Evolutionary conservation across 2,888 invertebrate genomes (phyloP).

Genomic region (Heliconius charithonia): DNA sequence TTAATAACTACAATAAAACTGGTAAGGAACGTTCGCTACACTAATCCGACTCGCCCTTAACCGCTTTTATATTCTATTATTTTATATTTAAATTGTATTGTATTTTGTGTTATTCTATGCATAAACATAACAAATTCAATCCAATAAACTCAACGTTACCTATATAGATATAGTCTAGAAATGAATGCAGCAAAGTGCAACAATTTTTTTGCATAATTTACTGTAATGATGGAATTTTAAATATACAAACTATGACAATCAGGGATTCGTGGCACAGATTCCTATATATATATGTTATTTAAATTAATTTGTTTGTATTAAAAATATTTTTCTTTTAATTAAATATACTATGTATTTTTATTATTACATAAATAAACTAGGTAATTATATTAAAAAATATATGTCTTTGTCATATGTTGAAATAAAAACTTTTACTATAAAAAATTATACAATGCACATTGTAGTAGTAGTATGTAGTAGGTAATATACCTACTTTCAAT

Average conservation of each 20-base stretch:
- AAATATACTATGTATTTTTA: too few species aligned
- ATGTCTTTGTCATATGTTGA: neutral
- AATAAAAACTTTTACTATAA: neutral
- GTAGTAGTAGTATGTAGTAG: fast-evolving
- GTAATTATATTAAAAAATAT: too few species aligned
- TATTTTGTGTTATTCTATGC: too few species aligned
- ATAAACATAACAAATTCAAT: neutral
- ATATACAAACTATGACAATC: constrained; percentile 29
- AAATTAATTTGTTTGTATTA: too few species aligned
- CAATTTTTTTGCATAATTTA: constrained; percentile 45
- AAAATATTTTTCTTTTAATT: too few species aligned
- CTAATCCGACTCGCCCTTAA: too few species aligned
- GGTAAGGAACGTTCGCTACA: neutral
- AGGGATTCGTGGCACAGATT: constrained; percentile 37
- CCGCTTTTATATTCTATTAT: too few species aligned
- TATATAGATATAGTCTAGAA: constrained; percentile 38
- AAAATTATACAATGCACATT: neutral
- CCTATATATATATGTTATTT: neutral
- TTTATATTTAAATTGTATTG: too few species aligned
- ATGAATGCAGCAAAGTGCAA: constrained; percentile 39
- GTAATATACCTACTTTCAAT: neutral
- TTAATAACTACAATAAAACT: too few species aligned
- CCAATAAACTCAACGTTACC: constrained; percentile 27
- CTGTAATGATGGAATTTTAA: constrained; percentile 21
- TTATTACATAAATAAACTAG: too few species aligned